These are phyloP conservation scores for Drosophila cyrtoloma DNA, from an alignment of 2,888 invertebrate species.

Conservation along the genomic window DNA sequence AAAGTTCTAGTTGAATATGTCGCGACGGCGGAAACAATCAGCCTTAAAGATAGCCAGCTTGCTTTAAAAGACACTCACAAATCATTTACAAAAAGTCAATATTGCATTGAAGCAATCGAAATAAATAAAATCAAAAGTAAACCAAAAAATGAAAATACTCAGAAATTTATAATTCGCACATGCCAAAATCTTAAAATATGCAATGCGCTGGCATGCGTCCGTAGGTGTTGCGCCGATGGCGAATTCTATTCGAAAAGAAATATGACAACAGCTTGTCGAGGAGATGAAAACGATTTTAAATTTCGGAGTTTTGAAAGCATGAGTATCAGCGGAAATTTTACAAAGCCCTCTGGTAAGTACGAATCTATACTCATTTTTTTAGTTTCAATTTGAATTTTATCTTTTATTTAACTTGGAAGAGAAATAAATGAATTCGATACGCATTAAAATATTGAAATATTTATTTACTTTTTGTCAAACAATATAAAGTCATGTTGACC, in stretches of 20 bases:
- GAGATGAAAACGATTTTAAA: constrained; percentile 64
- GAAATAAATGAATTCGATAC: not conserved
- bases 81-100: constrained; percentile 62
- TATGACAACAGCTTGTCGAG: constrained; percentile 72
- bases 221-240: constrained; percentile 83
- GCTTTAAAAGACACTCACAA: constrained; percentile 52
- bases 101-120: constrained; percentile 81
- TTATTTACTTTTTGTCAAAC: not conserved
- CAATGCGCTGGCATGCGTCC: constrained; percentile 79
- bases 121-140: not conserved
- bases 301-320: constrained; percentile 79
- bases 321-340: constrained; percentile 74
- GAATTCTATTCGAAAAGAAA: constrained; percentile 78
- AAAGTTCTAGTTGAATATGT: constrained; percentile 82
- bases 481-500: not conserved
- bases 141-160: constrained; percentile 11
- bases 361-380: not conserved
- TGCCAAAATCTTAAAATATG: constrained; percentile 64
- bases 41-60: constrained; percentile 61
- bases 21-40: constrained; percentile 63
- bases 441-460: not conserved
- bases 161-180: constrained; percentile 66
- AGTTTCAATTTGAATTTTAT: no score
- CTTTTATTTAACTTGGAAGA: not conserved
- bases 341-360: constrained; percentile 77